Conservation (phyloP, 2,888 invertebrate species). For the Pollenia labialis region DNA sequence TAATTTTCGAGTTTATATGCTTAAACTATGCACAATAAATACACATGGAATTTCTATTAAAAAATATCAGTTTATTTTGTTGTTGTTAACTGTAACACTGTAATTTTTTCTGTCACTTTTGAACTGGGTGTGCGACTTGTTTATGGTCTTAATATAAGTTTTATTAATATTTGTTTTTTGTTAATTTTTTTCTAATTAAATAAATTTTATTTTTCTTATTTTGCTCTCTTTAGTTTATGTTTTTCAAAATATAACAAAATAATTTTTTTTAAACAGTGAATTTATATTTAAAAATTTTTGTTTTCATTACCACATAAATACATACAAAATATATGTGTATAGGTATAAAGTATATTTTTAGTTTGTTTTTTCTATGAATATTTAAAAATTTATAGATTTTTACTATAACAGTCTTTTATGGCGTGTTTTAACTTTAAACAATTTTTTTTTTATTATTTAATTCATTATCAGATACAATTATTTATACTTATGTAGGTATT, state of each 20-base stretch:
- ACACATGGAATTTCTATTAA: too few relatives aligned
- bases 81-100: too few relatives aligned
- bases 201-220: too few relatives aligned
- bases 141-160: too few relatives aligned
- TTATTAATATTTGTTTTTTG: too few relatives aligned
- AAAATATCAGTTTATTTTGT: too few relatives aligned
- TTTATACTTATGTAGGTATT: conserved; percentile 1
- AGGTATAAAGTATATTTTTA: not conserved
- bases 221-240: not conserved
- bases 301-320: conserved; percentile 31
- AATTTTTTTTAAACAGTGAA: conserved; percentile 2
- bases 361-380: conserved; percentile 54
- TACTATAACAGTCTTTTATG: conserved; percentile 81
- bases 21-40: too few relatives aligned
- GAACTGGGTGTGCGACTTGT: too few relatives aligned
- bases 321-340: conserved; percentile 1
- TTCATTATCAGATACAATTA: not conserved
- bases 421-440: conserved; percentile 62
- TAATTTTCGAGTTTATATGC: too few relatives aligned
- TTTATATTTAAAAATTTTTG: not conserved
- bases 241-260: conserved; percentile 1
- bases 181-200: too few relatives aligned
- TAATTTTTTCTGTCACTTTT: too few relatives aligned
- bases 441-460: not conserved
- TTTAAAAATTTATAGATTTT: conserved; percentile 71